Conservation (phyloP, 1,140 invertebrate genomes). For the Drosophila parvula region DNA sequence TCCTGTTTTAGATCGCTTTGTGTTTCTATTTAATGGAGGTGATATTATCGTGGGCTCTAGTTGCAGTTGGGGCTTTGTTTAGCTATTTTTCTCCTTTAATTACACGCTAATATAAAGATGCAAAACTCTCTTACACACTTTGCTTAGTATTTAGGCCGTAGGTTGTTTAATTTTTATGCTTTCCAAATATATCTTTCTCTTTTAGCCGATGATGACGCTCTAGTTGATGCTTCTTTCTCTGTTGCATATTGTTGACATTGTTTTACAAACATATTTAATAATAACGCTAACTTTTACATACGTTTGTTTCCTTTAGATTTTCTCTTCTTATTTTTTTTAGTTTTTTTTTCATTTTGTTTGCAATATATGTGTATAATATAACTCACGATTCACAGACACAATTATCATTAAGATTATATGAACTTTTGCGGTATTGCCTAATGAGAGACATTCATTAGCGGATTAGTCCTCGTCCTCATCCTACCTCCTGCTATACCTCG, state of each 20-base stretch:
- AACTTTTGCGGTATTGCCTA: conserved; percentile 45
- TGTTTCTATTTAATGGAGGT: conserved; percentile 26
- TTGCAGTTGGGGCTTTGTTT: conserved; percentile 46
- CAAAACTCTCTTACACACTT: conserved; percentile 78
- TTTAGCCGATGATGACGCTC: conserved; percentile 24
- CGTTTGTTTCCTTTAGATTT: conserved; percentile 45
- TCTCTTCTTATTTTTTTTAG: conserved; percentile 36
- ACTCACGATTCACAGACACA: conserved; percentile 80
- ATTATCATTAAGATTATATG: conserved; percentile 63
- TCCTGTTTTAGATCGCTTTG: conserved; percentile 20
- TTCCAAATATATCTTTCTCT: conserved; percentile 21
- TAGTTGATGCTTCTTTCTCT: conserved; percentile 50
- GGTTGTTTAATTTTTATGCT: conserved; percentile 56
- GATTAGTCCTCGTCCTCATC: conserved; percentile 9
- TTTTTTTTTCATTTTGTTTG: conserved; percentile 20
- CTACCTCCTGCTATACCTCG: neutral
- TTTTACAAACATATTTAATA: conserved; percentile 74
- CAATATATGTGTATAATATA: conserved; percentile 68
- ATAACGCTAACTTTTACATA: conserved; percentile 68
- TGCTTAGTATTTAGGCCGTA: conserved; percentile 71
- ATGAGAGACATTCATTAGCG: conserved; percentile 44
- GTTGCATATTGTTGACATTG: conserved; percentile 44
- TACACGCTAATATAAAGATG: conserved; percentile 82
- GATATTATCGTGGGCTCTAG: conserved; percentile 28
- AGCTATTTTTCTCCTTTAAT: conserved; percentile 55